These are phyloP conservation scores for Lasioglossum leucozonium DNA, from an alignment of 2,888 invertebrate genomes.

Conservation along the genomic window DNA sequence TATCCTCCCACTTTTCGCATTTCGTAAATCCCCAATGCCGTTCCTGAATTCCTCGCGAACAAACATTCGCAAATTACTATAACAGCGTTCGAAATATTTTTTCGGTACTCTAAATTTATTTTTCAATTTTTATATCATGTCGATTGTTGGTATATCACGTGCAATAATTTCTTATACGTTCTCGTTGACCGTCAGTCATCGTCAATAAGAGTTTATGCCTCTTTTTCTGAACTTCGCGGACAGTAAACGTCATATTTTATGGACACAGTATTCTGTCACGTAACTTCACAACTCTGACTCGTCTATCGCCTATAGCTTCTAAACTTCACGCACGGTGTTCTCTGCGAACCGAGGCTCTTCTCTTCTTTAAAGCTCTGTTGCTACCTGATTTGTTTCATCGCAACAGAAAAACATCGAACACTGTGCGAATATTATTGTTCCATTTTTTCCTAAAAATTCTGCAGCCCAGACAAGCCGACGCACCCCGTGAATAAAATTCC, in stretches of 20 bases:
- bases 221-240: background rate
- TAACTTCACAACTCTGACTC: slow-evolving; percentile 1
- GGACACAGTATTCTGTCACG: background rate
- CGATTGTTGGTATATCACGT: background rate
- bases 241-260: background rate
- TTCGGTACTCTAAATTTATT: background rate
- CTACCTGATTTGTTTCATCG: background rate
- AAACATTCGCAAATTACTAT: background rate
- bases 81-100: background rate
- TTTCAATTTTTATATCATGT: background rate
- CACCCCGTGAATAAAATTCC: background rate
- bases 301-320: background rate
- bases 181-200: background rate
- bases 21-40: background rate
- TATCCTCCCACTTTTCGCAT: background rate
- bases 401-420: background rate
- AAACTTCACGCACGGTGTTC: background rate
- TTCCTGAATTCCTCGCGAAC: background rate
- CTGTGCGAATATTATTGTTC: background rate
- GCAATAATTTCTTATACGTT: background rate
- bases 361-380: background rate
- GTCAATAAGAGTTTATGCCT: background rate
- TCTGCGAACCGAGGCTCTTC: background rate
- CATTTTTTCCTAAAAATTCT: background rate
- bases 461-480: background rate